Percentiles rank a stretch among this genome's conserved stretches.
Conservation (phyloP, 2,797 vertebrate species). For the Enteromius paludinosus region DNA sequence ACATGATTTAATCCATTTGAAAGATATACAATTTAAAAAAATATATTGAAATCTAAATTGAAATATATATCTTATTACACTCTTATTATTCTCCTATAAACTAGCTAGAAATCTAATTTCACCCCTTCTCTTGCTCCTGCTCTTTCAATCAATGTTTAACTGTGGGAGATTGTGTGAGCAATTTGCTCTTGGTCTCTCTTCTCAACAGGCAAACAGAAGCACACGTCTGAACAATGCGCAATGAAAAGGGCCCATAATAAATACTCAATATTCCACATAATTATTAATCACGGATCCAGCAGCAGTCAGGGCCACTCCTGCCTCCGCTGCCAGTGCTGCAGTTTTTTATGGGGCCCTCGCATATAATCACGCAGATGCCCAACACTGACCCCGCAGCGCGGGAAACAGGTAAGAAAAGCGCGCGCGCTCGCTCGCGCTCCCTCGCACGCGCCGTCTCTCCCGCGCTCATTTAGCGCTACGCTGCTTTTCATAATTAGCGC, state of each 20-base stretch:
- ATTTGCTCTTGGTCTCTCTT: conserved; percentile 36
- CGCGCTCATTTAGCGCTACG: conserved; percentile 99
- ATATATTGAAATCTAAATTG: background rate
- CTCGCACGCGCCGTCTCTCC: conserved; percentile 92
- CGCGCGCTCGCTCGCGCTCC: conserved; percentile 81
- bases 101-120: conserved; percentile 24
- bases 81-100: background rate
- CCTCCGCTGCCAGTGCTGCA: conserved; percentile 12
- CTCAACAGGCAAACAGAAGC: conserved; percentile 41
- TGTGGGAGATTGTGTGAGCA: conserved; percentile 42
- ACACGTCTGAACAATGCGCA: conserved; percentile 15
- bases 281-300: conserved; percentile 44
- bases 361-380: conserved; percentile 59
- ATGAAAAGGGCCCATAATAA: conserved; percentile 28
- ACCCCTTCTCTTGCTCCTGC: conserved; percentile 17
- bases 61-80: background rate
- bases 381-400: conserved; percentile 74
- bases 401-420: conserved; percentile 72
- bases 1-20: background rate
- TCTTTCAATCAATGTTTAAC: conserved; percentile 49
- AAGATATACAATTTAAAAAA: too few relatives aligned
- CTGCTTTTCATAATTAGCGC: conserved; percentile 99
- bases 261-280: conserved; percentile 27
- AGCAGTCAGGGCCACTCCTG: background rate
- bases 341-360: conserved; percentile 22